A percentile compares a stretch with the other conserved stretches of the same genome.
Conservation (phyloP, 2,113 vertebrate genomes). For the Aramus guarauna region DNA sequence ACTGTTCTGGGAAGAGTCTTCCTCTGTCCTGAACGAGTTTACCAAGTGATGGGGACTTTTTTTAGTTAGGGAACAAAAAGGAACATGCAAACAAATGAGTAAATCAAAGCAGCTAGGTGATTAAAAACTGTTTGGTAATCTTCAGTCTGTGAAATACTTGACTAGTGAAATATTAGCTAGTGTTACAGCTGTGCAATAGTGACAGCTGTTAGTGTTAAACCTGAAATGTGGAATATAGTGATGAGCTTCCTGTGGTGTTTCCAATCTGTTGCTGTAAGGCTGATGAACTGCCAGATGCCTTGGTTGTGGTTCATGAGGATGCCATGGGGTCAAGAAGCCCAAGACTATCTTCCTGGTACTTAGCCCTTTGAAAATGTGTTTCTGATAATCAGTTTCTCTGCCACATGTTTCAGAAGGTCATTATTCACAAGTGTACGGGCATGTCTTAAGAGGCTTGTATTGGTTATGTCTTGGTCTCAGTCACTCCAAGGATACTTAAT, state of each 20-base stretch:
- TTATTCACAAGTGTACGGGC: not conserved
- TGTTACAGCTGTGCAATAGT: fast-evolving
- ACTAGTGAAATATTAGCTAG: not conserved
- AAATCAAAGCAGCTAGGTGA: not conserved
- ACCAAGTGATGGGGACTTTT: not conserved
- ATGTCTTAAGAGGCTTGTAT: not conserved
- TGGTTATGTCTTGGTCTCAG: not conserved
- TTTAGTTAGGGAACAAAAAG: not conserved
- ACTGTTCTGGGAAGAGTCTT: not conserved
- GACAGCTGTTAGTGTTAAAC: not conserved
- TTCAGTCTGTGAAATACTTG: not conserved
- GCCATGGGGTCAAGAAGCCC: fast-evolving
- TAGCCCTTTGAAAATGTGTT: not conserved
- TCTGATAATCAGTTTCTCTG: not conserved
- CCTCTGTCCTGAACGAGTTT: not conserved
- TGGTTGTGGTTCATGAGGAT: not conserved
- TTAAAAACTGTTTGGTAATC: not conserved
- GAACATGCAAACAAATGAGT: not conserved
- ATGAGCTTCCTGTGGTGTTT: not conserved
- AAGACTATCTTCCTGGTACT: not conserved
- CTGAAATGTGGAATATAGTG: not conserved
- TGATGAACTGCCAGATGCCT: not conserved
- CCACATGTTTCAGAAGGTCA: not conserved
- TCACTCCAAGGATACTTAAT: not conserved
- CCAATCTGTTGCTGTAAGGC: not conserved